These are phyloP conservation scores for Verasper variegatus DNA, from an alignment of 2,113 vertebrate genomes.

Conservation along the genomic window DNA sequence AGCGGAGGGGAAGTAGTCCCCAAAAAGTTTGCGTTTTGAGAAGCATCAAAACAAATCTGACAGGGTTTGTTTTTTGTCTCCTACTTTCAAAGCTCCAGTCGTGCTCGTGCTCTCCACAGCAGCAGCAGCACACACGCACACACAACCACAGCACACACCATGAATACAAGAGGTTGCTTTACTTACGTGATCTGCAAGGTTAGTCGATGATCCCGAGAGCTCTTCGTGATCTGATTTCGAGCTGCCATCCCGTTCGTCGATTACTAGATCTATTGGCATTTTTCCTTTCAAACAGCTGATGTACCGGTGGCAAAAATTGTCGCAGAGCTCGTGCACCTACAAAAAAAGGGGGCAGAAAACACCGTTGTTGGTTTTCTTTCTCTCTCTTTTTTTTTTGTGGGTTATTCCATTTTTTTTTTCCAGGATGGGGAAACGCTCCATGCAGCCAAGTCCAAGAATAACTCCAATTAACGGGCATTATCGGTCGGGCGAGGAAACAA, in stretches of 20 bases:
- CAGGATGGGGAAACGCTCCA: slow-evolving; percentile 76
- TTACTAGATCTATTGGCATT: slow-evolving; percentile 99
- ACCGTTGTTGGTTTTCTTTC: background rate
- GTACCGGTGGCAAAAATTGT: slow-evolving; percentile 99
- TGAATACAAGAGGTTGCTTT: slow-evolving; percentile 34
- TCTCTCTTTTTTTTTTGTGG: slow-evolving; percentile 10
- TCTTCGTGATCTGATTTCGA: slow-evolving; percentile 99
- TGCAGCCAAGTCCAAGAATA: slow-evolving; percentile 84
- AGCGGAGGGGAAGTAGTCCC: slow-evolving; percentile 30
- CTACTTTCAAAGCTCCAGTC: background rate
- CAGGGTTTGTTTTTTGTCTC: background rate
- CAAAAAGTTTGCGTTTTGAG: slow-evolving; percentile 35
- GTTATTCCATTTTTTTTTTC: slow-evolving; percentile 31
- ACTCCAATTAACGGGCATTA: slow-evolving; percentile 87
- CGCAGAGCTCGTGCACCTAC: slow-evolving; percentile 98
- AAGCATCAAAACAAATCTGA: slow-evolving; percentile 22
- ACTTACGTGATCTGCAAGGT: slow-evolving; percentile 99
- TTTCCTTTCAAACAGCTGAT: slow-evolving; percentile 99
- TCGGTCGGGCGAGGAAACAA: slow-evolving; percentile 91
- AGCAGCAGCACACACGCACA: slow-evolving; percentile 14
- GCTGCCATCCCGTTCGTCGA: slow-evolving; percentile 98
- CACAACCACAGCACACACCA: background rate
- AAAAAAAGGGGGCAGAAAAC: slow-evolving; percentile 16
- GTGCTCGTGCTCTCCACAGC: background rate
- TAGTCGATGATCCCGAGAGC: slow-evolving; percentile 98